Percentiles rank a stretch among this genome's conserved stretches.
Conservation (phyloP, 2,888 invertebrate species). For the Rhopalosiphum nymphaeae region DNA sequence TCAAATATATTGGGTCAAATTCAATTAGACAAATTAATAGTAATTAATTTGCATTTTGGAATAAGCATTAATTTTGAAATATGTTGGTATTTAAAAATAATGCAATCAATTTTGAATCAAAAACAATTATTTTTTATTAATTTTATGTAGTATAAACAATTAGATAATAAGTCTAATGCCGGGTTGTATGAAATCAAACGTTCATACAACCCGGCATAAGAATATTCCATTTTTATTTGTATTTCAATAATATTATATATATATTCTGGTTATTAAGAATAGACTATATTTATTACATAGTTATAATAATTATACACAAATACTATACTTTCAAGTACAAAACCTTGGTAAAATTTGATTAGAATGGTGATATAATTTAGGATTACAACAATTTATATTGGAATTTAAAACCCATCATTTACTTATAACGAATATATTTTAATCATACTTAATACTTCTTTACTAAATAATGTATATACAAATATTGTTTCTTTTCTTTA, state of each 20-base stretch:
- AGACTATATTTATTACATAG: not conserved
- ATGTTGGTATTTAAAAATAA: not conserved
- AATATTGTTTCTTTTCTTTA: not conserved
- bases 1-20: not conserved
- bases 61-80: not conserved
- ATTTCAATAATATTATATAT: not conserved
- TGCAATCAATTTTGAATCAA: not conserved
- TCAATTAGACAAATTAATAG: not conserved
- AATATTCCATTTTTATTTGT: not conserved
- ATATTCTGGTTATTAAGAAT: too few species aligned
- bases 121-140: not conserved
- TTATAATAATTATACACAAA: not conserved
- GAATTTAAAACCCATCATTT: not conserved
- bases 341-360: not conserved
- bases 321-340: not conserved
- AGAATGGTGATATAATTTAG: not conserved
- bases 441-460: too few species aligned
- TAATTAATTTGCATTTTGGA: not conserved
- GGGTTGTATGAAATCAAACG: too few species aligned
- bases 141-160: not conserved
- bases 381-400: not conserved
- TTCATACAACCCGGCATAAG: too few species aligned
- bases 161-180: not conserved
- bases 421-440: not conserved
- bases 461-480: not conserved